A percentile compares a stretch with the other conserved stretches of the same genome.
Conservation (phyloP, 2,797 vertebrate genomes). For the Austrolebias charrua region DNA sequence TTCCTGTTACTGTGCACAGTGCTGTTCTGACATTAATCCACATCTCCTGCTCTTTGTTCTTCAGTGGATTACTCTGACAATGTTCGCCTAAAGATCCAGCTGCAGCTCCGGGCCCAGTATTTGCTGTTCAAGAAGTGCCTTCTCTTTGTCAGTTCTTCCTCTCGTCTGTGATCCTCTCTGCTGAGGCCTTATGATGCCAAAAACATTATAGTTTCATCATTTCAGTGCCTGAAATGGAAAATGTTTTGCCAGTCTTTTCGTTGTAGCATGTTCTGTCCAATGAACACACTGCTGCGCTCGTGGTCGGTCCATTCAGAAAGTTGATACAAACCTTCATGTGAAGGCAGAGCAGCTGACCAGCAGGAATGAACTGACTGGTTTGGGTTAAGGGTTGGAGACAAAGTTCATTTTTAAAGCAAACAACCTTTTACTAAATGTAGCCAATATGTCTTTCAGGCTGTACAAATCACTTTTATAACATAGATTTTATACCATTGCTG, state of each 20-base stretch:
- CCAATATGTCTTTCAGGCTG: neutral
- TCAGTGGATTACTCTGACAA: constrained; percentile 92
- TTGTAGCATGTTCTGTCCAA: constrained; percentile 6
- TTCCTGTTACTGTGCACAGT: neutral
- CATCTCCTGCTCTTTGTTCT: neutral
- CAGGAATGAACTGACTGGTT: constrained; percentile 13
- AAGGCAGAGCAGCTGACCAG: no score
- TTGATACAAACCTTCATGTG: neutral
- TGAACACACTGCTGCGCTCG: neutral
- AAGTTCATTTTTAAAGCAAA: neutral
- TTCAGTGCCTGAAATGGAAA: constrained; percentile 39
- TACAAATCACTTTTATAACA: neutral
- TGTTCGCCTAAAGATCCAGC: constrained; percentile 83
- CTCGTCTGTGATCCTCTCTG: constrained; percentile 1
- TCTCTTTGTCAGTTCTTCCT: constrained; percentile 31
- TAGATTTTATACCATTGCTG: neutral
- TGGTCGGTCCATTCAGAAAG: neutral
- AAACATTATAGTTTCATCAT: constrained; percentile 15
- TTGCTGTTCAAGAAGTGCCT: constrained; percentile 69
- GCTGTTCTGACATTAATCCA: neutral
- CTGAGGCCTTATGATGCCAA: constrained; percentile 13
- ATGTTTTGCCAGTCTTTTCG: constrained; percentile 27
- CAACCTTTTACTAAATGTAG: neutral
- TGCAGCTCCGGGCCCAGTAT: constrained; percentile 24
- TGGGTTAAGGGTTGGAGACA: neutral